Conservation (phyloP, 2,888 invertebrate genomes). For the Apamea anceps region DNA sequence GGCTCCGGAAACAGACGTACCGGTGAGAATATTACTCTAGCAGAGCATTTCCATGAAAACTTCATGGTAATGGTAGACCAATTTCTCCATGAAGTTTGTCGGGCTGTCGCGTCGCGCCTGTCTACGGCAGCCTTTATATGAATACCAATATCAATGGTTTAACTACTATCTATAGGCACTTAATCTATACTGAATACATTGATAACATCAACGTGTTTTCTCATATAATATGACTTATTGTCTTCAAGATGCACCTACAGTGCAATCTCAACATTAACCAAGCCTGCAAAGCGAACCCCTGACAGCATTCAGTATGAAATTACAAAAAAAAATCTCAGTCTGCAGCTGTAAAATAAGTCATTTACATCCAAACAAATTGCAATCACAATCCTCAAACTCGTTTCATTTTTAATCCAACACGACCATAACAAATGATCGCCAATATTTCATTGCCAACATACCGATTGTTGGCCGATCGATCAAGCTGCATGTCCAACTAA, state of each 20-base stretch:
- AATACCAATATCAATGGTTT: too few species aligned
- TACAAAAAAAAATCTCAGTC: slow-evolving; percentile 11
- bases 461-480: slow-evolving; percentile 63
- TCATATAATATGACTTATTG: not conserved
- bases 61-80: too few species aligned
- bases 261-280: not conserved
- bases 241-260: not conserved
- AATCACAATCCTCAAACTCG: slow-evolving; percentile 12
- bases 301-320: not conserved
- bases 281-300: not conserved
- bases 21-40: too few species aligned
- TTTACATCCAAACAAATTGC: slow-evolving; percentile 47
- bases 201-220: not conserved
- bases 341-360: slow-evolving; percentile 18
- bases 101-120: too few species aligned
- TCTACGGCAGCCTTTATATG: too few species aligned
- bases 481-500: slow-evolving; percentile 73
- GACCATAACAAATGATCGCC: slow-evolving; percentile 44
- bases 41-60: too few species aligned
- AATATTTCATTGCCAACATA: slow-evolving; percentile 53
- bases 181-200: not conserved
- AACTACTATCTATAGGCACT: too few species aligned
- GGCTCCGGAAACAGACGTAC: too few species aligned
- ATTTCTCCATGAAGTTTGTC: too few species aligned
- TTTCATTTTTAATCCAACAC: slow-evolving; percentile 33